Base-by-base conservation (phyloP, 1,140 invertebrate species). In the Rhopalosiphum padi region DNA sequence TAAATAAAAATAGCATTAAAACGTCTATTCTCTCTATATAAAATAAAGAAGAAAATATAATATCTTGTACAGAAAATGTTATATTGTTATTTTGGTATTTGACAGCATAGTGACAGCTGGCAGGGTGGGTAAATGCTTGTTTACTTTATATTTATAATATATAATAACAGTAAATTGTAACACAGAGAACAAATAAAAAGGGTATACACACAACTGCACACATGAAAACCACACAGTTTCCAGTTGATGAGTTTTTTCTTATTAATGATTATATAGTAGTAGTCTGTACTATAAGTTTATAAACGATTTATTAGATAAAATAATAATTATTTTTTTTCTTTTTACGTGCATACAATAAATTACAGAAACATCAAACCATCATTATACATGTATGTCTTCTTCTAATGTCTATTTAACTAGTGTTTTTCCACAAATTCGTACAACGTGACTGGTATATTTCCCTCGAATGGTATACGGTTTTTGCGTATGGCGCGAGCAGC, bases 401-500 rank as follows among this genome's bases (percentile, higher is more conserved):
- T 85, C n/a, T 93, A 93, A 85, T 85, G 35, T 30, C 41, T 55
- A 85, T 85, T 86, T 51, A 55, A 86, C 82, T 93, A 94, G 83
- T 94, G 94, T 53, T 93, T 91, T n/a, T 88, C 89, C 3, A 94
- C 85, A 92, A 94, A 94, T 35, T 91, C 83, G 30, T 92, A 86
- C 35, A 94, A 83, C 53, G 89, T 91, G 6, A 48, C 68, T 21
- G 94, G 94, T 60, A 94, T 93, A 8, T 55, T 85, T 85, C 91
- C 85, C 83, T 82, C 77, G 41, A 94, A 94, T 82, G 94, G 94
- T 93, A 94, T 94, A 23, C 88, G 95, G 94, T 97, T 96, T 94
- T 96, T 96, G 94, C 96, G 96, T 82, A 99, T 97, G 9, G 97
- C 97, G 94, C 97, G 96, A 8, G 98, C 97, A 11, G 98, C 97